phyloP scores from a whole-genome alignment of 2,113 vertebrate genomes.

The Ibidorhyncha struthersii region DNA sequence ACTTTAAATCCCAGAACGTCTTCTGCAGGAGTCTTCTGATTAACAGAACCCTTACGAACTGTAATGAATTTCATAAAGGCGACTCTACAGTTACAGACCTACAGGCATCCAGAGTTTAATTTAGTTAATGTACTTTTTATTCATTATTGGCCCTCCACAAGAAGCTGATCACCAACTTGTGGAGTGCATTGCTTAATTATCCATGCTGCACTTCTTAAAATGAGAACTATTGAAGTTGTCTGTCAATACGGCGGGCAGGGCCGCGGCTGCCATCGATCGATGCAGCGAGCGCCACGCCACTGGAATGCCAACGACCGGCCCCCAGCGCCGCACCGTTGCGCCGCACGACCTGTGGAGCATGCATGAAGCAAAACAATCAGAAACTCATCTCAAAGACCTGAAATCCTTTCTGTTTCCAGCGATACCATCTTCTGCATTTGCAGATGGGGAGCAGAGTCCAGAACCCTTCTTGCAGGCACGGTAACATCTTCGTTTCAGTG shows the following conservation, averaged over 20 bases:
- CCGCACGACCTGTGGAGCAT: neutral
- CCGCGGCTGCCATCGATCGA: constrained; percentile 25
- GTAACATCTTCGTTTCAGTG: neutral
- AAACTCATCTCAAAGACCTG: neutral
- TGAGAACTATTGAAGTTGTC: constrained; percentile 65
- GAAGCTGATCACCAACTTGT: constrained; percentile 66
- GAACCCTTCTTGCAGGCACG: neutral
- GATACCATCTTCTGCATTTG: neutral
- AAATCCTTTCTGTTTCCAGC: neutral
- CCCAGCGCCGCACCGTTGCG: neutral
- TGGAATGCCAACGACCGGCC: constrained; percentile 15
- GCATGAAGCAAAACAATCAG: neutral
- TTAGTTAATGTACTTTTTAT: constrained; percentile 78
- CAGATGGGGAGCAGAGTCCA: neutral
- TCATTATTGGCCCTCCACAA: constrained; percentile 70
- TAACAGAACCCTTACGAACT: constrained; percentile 3
- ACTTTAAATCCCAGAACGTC: constrained; percentile 12
- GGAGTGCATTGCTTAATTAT: constrained; percentile 77
- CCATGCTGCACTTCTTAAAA: constrained; percentile 69
- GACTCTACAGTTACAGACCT: constrained; percentile 52
- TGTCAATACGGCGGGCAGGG: constrained; percentile 61
- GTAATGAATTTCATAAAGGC: constrained; percentile 67
- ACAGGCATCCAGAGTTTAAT: constrained; percentile 70
- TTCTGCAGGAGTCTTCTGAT: constrained; percentile 58
- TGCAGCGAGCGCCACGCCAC: neutral